Conservation (phyloP, 2,797 vertebrate genomes). For the Phataginus tricuspis region DNA sequence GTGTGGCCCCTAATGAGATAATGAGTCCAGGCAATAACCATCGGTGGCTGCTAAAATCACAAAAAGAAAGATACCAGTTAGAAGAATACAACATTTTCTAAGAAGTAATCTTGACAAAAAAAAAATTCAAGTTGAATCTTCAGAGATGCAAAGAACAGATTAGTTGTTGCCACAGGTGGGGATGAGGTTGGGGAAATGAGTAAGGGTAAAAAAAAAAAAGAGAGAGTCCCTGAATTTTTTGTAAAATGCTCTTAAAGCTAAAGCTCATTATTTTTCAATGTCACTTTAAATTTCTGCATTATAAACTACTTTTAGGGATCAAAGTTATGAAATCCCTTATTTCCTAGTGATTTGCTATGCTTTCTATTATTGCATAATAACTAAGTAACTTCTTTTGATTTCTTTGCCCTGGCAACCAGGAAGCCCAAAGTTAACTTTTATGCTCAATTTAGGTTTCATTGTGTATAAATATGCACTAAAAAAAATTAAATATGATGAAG, state of each 20-base stretch:
- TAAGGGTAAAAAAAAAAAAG: background rate
- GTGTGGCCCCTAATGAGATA: background rate
- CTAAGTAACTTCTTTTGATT: background rate
- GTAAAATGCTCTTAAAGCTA: background rate
- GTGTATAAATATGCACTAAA: background rate
- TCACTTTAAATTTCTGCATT: background rate
- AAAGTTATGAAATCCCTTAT: background rate
- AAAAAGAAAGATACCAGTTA: background rate
- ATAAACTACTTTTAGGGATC: background rate
- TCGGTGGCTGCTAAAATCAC: background rate
- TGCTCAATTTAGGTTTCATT: background rate
- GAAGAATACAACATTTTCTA: background rate
- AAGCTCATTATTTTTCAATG: background rate
- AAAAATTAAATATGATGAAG: background rate
- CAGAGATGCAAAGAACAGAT: background rate
- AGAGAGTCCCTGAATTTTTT: background rate
- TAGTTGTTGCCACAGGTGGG: background rate
- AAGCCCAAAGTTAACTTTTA: constrained; percentile 24
- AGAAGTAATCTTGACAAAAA: background rate
- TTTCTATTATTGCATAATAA: background rate
- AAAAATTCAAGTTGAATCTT: background rate
- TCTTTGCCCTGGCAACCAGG: constrained; percentile 1
- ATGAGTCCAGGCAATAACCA: background rate
- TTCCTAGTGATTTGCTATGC: background rate
- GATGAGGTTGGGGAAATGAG: background rate